Base-by-base conservation (phyloP, 2,888 invertebrate species). In the Drosophila helvetica region DNA sequence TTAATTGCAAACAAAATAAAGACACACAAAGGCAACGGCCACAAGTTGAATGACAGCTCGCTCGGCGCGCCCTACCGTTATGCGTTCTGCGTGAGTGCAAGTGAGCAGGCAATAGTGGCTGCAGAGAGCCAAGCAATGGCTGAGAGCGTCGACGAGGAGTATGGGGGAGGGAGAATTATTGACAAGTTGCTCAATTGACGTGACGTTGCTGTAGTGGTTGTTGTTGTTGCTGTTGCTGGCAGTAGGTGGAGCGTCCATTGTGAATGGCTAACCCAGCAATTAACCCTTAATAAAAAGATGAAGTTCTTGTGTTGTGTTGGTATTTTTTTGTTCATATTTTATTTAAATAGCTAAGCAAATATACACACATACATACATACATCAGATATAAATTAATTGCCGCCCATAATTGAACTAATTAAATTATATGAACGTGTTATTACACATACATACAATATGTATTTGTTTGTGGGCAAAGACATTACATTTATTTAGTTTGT, bases 351-450 rank as follows among this genome's bases (percentile, higher is more conserved):
- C 83, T 74, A 75, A 75, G 74, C 74, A 62, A 69, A 69, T 57
- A 46, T 57, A 63, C 62, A 62, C 62, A 50, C 50, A 42, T 33
- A 61, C 62, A 43, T 56, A 81, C 85, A 81, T 67, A 69, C 71
- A 79, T 66, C 70, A 75, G 52, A 78, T 84, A 88, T 86, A 83
- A 88, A 88, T 88, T 78, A 83, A 78, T 72, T 68, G 77, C 75
- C 72, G 66, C 61, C 61, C 69, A 79, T 70, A 74, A 87, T 82
- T 85, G 79, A 87, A 82, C 66, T 87, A 87, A 71, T 38, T 12
- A 43, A 74, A 45, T 56, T 51, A 52, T 46, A 67, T 30, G 50
- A 66, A 55, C 67, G 55, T 42, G 53, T n/a, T 55, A 17, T 22
- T 46, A 25, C n/a, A 25, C 17, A 43, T 18, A 25, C 12, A 43